These are phyloP conservation scores for Phenganax stokvisi DNA, from an alignment of 92 coral and sea anemone genomes.

Conservation along the genomic window DNA sequence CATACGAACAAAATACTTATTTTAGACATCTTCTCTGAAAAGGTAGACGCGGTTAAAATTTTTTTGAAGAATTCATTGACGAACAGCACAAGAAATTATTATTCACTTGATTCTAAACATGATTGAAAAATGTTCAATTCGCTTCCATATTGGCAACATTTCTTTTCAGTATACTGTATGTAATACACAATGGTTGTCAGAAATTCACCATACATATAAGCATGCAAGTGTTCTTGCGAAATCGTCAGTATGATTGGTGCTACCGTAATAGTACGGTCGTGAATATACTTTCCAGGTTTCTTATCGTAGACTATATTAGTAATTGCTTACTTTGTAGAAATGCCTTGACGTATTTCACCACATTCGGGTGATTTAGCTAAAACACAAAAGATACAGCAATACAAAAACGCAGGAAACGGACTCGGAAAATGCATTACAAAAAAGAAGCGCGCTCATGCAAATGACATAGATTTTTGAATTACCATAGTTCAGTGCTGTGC, in stretches of 20 bases:
- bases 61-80: neutral
- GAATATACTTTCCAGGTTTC: slow-evolving; percentile 58
- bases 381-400: neutral
- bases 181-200: too few species aligned
- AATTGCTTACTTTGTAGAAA: slow-evolving; percentile 72
- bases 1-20: slow-evolving; percentile 1
- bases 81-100: neutral
- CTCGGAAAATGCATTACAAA: too few species aligned
- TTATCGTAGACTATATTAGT: neutral
- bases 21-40: too few species aligned
- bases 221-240: too few species aligned
- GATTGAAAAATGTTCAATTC: neutral
- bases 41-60: neutral
- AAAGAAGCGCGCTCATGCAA: too few species aligned
- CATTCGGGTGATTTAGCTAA: slow-evolving; percentile 91
- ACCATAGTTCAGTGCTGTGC: too few species aligned
- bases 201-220: too few species aligned
- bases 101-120: neutral
- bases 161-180: too few species aligned
- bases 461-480: too few species aligned
- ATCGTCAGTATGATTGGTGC: too few species aligned
- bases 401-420: neutral
- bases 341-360: slow-evolving; percentile 88
- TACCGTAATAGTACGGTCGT: too few species aligned
- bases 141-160: too few species aligned